Evolutionary conservation across 2,888 invertebrate species (phyloP).

Genomic region (Agonopterix subpropinquella): DNA sequence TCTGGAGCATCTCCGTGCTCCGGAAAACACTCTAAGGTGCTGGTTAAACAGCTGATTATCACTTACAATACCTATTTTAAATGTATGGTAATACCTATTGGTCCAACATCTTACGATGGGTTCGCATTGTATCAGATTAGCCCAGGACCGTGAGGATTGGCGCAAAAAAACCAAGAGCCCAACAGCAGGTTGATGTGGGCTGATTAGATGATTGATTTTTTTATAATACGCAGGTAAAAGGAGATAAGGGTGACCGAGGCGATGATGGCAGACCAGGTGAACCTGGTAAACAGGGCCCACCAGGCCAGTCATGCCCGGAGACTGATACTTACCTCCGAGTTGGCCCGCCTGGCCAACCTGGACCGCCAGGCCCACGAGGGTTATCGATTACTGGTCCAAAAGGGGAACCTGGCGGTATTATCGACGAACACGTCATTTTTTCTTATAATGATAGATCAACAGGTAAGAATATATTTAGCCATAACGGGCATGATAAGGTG

Average conservation of each 20-base stretch:
- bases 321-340: conserved; percentile 9
- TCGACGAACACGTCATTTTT: conserved; percentile 11
- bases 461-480: too few relatives aligned
- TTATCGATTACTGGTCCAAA: conserved; percentile 45
- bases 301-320: conserved; percentile 21
- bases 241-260: conserved; percentile 48
- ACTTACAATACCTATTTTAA: too few relatives aligned
- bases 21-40: too few relatives aligned
- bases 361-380: conserved; percentile 40
- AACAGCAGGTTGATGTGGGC: too few relatives aligned
- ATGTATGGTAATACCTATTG: too few relatives aligned
- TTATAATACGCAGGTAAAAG: conserved; percentile 34
- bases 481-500: background rate
- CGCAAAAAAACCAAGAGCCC: too few relatives aligned
- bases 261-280: conserved; percentile 33
- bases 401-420: conserved; percentile 43
- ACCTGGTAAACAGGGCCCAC: conserved; percentile 30
- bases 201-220: background rate
- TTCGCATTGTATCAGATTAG: too few relatives aligned
- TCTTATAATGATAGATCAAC: too few relatives aligned
- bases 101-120: too few relatives aligned
- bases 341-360: conserved; percentile 30
- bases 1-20: too few relatives aligned
- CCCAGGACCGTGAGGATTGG: too few relatives aligned
- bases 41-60: too few relatives aligned